Conservation (phyloP, 2,797 vertebrate species). For the Argya squamiceps region DNA sequence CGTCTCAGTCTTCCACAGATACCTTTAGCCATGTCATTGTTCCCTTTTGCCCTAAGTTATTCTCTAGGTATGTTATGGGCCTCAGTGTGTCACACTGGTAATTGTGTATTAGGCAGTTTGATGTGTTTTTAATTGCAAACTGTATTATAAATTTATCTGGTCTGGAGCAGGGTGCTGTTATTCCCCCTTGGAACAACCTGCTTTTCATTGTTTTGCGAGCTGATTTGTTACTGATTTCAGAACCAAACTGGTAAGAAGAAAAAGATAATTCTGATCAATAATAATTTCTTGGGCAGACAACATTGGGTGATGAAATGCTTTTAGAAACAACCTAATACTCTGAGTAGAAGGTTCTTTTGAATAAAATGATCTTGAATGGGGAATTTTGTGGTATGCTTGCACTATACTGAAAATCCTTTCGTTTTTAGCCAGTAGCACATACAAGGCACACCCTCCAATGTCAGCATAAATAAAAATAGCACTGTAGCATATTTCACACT, state of each 20-base stretch:
- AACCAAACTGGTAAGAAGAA: not conserved
- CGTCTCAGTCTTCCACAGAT: not conserved
- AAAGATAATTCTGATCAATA: not conserved
- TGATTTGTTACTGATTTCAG: not conserved
- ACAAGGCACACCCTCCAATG: not conserved
- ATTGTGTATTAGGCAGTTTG: slow-evolving; percentile 4
- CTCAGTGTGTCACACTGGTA: no score
- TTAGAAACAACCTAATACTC: not conserved
- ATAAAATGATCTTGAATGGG: not conserved
- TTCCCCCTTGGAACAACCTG: not conserved
- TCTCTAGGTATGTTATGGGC: not conserved
- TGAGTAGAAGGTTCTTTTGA: not conserved
- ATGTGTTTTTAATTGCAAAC: slow-evolving; percentile 21
- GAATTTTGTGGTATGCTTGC: not conserved
- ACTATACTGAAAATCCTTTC: not conserved
- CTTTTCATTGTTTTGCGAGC: not conserved
- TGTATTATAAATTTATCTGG: not conserved
- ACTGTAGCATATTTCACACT: not conserved
- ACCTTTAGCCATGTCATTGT: not conserved
- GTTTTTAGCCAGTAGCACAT: not conserved
- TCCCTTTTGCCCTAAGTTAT: not conserved
- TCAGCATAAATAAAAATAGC: not conserved
- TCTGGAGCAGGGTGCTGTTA: not conserved
- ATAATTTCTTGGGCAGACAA: not conserved
- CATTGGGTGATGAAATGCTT: not conserved